Base-by-base conservation (phyloP, 2,888 invertebrate species). In the Theristus sp. region DNA sequence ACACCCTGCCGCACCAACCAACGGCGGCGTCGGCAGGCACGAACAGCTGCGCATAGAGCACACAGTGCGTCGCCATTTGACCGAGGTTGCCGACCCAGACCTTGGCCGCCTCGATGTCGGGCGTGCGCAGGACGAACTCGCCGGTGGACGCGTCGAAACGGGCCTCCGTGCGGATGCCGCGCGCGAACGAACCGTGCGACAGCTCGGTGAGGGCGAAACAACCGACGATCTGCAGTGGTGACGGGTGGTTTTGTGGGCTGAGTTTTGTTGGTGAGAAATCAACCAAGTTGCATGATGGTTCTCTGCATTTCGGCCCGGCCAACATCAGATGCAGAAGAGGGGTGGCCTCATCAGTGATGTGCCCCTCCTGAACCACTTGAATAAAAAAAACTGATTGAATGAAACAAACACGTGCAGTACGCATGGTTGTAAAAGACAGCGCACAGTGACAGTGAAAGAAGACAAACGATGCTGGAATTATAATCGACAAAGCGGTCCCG, bases 151-250 rank as follows among this genome's bases (percentile, higher is more conserved):
- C 81, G 70, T 87, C 82, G 74, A 84, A 91, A 0, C 83, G 86
- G 0, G 89, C 90, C 0, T 83, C 84, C 0, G 89, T 89, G 67
- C 84, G 80, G 84, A 91, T 86, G 2, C 84, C 84, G 69, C 84
- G 84, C 0, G 87, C 86, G 74, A 91, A 91, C 29, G 87, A 88
- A 0, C 91, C 91, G 73, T 93, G 91, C 0, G 85, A 82, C 13
- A 91, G 82, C 76, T 93, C 91, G 0, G 91, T 91, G 55, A 91
- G 74, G 0, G 87, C 86, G 74, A 87, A 89, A 68, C 87, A 87
- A 1, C 89, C 86, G 64, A 84, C 77, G 60, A 84, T 79, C 77
- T 83, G 64, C 47, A 65, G 61, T 13, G 38, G 38, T 17, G 38
- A 13, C 17, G 38, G 6, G 17, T 38, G 38, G 6, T 38, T 38